A percentile compares a stretch with the other conserved stretches of the same genome.
phyloP scores from a whole-genome alignment of 1,140 invertebrate genomes.

The Drosophila rhopaloa region DNA sequence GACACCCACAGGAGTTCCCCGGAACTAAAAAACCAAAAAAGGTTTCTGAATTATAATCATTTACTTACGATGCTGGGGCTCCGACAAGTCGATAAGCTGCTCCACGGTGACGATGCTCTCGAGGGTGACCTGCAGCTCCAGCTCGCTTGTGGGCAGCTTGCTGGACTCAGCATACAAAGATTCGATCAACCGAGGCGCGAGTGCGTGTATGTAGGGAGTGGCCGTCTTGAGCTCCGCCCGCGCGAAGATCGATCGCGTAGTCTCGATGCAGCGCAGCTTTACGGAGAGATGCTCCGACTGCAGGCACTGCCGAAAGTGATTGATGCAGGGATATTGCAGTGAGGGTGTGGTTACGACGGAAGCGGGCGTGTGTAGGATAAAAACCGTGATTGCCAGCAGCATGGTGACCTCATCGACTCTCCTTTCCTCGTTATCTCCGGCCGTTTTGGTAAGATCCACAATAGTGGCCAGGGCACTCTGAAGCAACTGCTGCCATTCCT shows the following conservation, averaged over 20 bases:
- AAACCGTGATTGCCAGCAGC: constrained; percentile 94
- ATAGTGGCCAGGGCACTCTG: constrained; percentile 95
- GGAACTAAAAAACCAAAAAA: background rate
- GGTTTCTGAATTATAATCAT: background rate
- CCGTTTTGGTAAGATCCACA: constrained; percentile 95
- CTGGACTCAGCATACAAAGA: constrained; percentile 88
- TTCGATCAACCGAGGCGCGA: constrained; percentile 91
- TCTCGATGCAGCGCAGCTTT: constrained; percentile 91
- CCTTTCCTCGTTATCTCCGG: constrained; percentile 90
- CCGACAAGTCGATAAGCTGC: constrained; percentile 89
- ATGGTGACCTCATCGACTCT: constrained; percentile 94
- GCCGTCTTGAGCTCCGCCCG: constrained; percentile 89
- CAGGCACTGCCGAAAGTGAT: constrained; percentile 95
- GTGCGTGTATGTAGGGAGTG: constrained; percentile 92
- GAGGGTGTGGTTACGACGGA: constrained; percentile 91
- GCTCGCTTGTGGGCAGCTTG: constrained; percentile 86
- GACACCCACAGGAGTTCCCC: constrained; percentile 19
- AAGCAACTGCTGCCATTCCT: constrained; percentile 91
- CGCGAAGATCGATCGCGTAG: constrained; percentile 90
- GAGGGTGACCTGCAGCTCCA: constrained; percentile 88
- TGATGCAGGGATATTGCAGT: constrained; percentile 96
- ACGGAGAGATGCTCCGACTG: constrained; percentile 89
- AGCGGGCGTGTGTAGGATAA: constrained; percentile 92
- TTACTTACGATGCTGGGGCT: constrained; percentile 91
- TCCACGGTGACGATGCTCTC: constrained; percentile 90